These are phyloP conservation scores for Shinisaurus crocodilurus DNA, from an alignment of 2,113 vertebrate species.

Conservation along the genomic window DNA sequence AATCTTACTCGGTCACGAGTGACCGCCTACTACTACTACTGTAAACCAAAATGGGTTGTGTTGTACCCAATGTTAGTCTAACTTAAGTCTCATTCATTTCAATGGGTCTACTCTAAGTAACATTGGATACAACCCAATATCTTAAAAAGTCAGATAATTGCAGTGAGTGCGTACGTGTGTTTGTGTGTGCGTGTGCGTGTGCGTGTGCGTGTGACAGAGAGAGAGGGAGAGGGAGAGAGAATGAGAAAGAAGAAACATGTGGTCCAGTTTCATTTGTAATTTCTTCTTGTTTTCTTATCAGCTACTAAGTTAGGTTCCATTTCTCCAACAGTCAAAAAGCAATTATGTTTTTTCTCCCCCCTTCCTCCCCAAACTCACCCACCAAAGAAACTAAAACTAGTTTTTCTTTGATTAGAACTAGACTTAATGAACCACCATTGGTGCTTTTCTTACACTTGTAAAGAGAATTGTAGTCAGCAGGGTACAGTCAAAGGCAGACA, in stretches of 20 bases:
- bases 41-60: not conserved
- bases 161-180: not conserved
- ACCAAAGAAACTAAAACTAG: slow-evolving; percentile 45
- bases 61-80: too few relatives aligned
- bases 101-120: too few relatives aligned
- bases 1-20: too few relatives aligned
- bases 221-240: not conserved
- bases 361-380: not conserved
- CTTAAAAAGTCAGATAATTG: not conserved
- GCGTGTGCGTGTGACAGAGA: too few relatives aligned
- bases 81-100: too few relatives aligned
- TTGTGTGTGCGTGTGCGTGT: not conserved
- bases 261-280: slow-evolving; percentile 8
- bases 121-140: not conserved
- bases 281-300: slow-evolving; percentile 36
- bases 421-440: slow-evolving; percentile 42
- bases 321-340: slow-evolving; percentile 33
- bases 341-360: slow-evolving; percentile 10
- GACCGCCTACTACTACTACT: too few relatives aligned
- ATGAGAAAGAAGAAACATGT: slow-evolving; percentile 10
- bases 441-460: slow-evolving; percentile 45
- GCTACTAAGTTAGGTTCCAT: slow-evolving; percentile 42
- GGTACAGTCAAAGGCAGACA: slow-evolving; percentile 41
- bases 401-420: slow-evolving; percentile 33
- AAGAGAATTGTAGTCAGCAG: slow-evolving; percentile 44